These are phyloP conservation scores for Melangyna quadrimaculata DNA, from an alignment of 2,888 invertebrate species.

Conservation along the genomic window DNA sequence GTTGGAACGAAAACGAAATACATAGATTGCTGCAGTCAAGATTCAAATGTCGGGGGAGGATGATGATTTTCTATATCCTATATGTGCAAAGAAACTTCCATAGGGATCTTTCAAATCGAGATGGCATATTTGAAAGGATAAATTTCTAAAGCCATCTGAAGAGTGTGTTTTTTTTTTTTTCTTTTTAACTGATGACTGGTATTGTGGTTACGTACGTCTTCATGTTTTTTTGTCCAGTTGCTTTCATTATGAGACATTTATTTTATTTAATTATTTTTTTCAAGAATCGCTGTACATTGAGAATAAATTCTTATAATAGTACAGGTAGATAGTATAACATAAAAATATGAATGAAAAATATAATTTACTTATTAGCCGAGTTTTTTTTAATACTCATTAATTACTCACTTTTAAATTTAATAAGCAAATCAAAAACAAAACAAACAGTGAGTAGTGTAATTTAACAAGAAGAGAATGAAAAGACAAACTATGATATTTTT, in stretches of 20 bases:
- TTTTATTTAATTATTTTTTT: too few relatives aligned
- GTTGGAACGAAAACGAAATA: too few relatives aligned
- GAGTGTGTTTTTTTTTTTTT: conserved; percentile 1
- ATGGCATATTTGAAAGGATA: neutral
- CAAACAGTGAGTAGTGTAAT: too few relatives aligned
- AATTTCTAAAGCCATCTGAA: neutral
- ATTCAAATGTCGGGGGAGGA: conserved; percentile 14
- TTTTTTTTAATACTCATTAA: too few relatives aligned
- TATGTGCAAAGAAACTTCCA: neutral
- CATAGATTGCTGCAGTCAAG: conserved; percentile 60
- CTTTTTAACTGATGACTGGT: conserved; percentile 35
- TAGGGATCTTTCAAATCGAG: neutral
- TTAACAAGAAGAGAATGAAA: too few relatives aligned
- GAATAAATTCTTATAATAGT: too few relatives aligned
- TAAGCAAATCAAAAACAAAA: too few relatives aligned
- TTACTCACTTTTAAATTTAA: too few relatives aligned
- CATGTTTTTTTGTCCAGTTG: neutral
- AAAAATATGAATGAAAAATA: too few relatives aligned
- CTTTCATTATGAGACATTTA: conserved; percentile 47
- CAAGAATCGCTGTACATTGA: too few relatives aligned
- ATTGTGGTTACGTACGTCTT: conserved; percentile 22
- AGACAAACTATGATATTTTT: conserved; percentile 33
- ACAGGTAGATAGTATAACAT: too few relatives aligned
- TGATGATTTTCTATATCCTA: neutral
- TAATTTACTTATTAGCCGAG: too few relatives aligned